phyloP scores from a whole-genome alignment of 2,113 vertebrate species.

The Donacobius atricapilla region DNA sequence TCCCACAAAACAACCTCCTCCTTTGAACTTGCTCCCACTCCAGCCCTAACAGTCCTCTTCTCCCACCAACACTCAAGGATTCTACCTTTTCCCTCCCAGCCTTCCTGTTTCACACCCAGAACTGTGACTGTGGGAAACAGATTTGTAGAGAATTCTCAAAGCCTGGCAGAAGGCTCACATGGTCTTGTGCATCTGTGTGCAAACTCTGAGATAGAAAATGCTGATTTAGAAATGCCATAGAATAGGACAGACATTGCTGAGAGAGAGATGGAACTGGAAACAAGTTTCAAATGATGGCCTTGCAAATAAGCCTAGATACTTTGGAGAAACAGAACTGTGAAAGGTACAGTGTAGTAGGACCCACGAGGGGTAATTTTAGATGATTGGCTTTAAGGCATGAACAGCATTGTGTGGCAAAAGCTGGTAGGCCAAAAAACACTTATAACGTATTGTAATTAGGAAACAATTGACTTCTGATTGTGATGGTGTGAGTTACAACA shows the following conservation, averaged over 20 bases:
- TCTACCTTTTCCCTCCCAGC: neutral
- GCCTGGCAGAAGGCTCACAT: too few relatives aligned
- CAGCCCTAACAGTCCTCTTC: too few relatives aligned
- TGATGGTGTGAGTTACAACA: neutral
- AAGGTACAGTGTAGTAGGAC: neutral
- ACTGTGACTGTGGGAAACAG: too few relatives aligned
- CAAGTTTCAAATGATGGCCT: neutral
- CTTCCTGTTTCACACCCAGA: neutral
- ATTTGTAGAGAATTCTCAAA: too few relatives aligned
- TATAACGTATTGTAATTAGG: neutral
- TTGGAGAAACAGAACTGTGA: neutral
- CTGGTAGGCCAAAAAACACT: neutral
- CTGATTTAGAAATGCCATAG: neutral
- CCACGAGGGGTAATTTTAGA: neutral
- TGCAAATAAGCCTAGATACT: too few relatives aligned
- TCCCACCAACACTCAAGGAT: neutral
- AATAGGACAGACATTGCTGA: too few relatives aligned
- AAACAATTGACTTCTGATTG: neutral
- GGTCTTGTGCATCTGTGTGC: too few relatives aligned
- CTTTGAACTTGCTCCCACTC: accelerated
- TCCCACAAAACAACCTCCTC: neutral
- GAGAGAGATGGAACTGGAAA: neutral
- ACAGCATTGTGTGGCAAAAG: neutral
- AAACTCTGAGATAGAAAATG: too few relatives aligned
- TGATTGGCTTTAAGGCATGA: neutral